These are phyloP conservation scores for Barnardius zonarius DNA, from an alignment of 2,113 vertebrate species.

Conservation along the genomic window DNA sequence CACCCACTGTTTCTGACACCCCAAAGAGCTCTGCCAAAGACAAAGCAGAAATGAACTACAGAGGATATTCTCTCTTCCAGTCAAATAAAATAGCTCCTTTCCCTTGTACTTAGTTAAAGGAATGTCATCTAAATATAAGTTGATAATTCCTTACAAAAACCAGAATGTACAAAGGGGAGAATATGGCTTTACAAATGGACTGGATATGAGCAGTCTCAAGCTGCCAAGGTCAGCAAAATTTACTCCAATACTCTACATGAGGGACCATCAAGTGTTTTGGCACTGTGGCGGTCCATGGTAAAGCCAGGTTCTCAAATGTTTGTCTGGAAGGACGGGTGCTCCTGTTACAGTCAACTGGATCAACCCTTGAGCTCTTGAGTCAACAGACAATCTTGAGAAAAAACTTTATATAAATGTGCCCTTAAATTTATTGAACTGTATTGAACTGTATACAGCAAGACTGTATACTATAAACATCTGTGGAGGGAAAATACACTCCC, in stretches of 20 bases:
- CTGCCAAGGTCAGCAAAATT: background rate
- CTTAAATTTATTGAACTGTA: background rate
- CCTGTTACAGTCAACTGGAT: background rate
- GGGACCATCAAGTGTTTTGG: background rate
- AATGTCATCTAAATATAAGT: background rate
- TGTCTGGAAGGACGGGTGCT: background rate
- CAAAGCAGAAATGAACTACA: background rate
- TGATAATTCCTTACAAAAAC: background rate
- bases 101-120: background rate
- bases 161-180: background rate
- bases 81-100: background rate
- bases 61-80: background rate
- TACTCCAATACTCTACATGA: background rate
- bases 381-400: background rate
- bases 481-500: background rate
- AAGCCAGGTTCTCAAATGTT: background rate
- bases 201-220: background rate
- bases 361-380: background rate
- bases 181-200: background rate
- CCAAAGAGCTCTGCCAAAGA: background rate
- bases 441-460: background rate
- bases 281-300: background rate
- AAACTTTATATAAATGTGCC: background rate
- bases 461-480: background rate
- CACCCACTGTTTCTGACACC: background rate